Evolutionary conservation across 2,888 invertebrate species (phyloP).

Genomic region (Synanthedon myopaeformis): DNA sequence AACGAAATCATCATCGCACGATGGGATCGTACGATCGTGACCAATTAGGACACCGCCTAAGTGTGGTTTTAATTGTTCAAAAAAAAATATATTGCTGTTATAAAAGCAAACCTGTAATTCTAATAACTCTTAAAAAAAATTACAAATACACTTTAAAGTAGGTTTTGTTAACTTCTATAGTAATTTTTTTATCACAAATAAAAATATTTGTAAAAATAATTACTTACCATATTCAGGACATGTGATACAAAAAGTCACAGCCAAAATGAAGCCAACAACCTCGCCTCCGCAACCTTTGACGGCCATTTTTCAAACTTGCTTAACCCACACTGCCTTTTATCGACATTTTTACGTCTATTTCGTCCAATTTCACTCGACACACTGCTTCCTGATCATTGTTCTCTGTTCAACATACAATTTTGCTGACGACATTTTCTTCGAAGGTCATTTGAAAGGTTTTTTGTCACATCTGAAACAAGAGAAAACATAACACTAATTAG

Average conservation of each 20-base stretch:
- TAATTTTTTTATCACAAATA: conserved; percentile 1
- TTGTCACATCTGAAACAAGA: conserved; percentile 44
- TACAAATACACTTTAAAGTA: background rate
- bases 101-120: background rate
- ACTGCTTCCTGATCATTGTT: background rate
- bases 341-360: conserved; percentile 53
- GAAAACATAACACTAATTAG: background rate
- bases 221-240: conserved; percentile 63
- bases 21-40: too few relatives aligned
- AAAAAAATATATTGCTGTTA: too few relatives aligned
- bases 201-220: background rate
- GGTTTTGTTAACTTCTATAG: background rate
- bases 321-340: conserved; percentile 58
- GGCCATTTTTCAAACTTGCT: conserved; percentile 56
- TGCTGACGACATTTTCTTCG: conserved; percentile 33
- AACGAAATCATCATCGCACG: too few relatives aligned
- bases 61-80: too few relatives aligned
- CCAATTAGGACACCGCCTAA: too few relatives aligned
- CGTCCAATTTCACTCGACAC: conserved; percentile 38
- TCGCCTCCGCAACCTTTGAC: conserved; percentile 51
- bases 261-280: conserved; percentile 58
- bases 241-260: conserved; percentile 57
- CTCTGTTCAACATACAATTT: conserved; percentile 20
- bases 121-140: background rate
- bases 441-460: conserved; percentile 8